These are phyloP conservation scores for Taurulus bubalis DNA, from an alignment of 2,113 vertebrate genomes.

Conservation along the genomic window DNA sequence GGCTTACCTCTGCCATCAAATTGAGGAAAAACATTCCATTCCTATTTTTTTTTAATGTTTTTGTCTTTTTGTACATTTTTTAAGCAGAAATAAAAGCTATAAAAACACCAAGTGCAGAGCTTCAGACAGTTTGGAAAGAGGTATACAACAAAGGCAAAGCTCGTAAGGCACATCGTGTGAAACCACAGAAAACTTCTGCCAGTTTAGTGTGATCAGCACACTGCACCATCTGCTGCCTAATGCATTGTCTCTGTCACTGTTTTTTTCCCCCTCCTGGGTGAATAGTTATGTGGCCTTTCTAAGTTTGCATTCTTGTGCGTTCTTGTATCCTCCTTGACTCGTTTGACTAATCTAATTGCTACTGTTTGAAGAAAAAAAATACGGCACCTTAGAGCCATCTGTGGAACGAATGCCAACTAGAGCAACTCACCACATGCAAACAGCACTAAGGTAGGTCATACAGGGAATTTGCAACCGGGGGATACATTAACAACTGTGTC, in stretches of 20 bases:
- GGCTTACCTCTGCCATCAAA: slow-evolving; percentile 62
- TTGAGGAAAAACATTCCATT: slow-evolving; percentile 54
- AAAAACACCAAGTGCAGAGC: slow-evolving; percentile 44
- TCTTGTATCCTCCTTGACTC: slow-evolving; percentile 23
- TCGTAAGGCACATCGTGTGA: slow-evolving; percentile 34
- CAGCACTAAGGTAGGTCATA: background rate
- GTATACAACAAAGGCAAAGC: slow-evolving; percentile 40
- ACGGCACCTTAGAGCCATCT: background rate
- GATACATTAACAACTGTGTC: background rate
- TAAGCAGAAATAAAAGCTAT: slow-evolving; percentile 45
- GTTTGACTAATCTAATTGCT: slow-evolving; percentile 21
- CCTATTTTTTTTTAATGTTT: slow-evolving; percentile 32
- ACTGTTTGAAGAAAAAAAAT: background rate
- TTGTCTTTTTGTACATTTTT: slow-evolving; percentile 26
- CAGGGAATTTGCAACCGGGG: background rate
- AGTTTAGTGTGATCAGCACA: slow-evolving; percentile 52
- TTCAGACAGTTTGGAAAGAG: slow-evolving; percentile 49
- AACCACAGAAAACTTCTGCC: slow-evolving; percentile 45
- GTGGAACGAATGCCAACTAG: background rate
- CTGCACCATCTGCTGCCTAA: slow-evolving; percentile 51
- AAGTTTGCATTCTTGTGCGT: slow-evolving; percentile 20
- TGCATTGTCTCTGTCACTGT: slow-evolving; percentile 34
- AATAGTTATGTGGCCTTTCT: slow-evolving; percentile 15
- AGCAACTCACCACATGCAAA: slow-evolving; percentile 17
- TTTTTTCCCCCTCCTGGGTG: slow-evolving; percentile 16